Evolutionary conservation across 2,888 invertebrate genomes (phyloP).

Genomic region (Acanthosepion pharaonis): DNA sequence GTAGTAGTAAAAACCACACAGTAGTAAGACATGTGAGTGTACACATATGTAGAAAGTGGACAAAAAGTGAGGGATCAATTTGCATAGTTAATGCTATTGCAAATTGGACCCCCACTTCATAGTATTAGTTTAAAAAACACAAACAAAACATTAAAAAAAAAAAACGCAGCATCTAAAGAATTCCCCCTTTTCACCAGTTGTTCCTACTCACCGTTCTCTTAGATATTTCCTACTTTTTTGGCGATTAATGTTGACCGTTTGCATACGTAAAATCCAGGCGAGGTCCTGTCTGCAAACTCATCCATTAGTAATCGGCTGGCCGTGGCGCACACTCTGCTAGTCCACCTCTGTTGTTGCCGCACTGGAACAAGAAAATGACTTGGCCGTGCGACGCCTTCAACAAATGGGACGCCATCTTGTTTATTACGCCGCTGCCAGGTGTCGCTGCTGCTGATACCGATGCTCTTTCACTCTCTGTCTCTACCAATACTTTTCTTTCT

Average conservation of each 20-base stretch:
- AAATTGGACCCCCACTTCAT: not conserved
- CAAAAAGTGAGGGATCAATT: not conserved
- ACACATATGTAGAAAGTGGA: not conserved
- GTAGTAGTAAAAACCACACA: not conserved
- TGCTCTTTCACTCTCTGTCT: not conserved
- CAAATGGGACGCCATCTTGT: conserved; percentile 46
- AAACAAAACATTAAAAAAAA: not conserved
- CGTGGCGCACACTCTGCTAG: conserved; percentile 13
- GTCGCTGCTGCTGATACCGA: not conserved
- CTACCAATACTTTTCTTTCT: not conserved
- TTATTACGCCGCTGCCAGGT: conserved; percentile 39
- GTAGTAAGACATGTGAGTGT: not conserved
- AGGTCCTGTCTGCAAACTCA: not conserved
- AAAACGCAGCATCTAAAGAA: not conserved
- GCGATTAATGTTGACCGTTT: conserved; percentile 20
- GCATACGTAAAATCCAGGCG: conserved; percentile 23
- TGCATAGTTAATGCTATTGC: not conserved
- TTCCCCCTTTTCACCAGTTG: not conserved
- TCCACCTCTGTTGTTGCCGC: not conserved
- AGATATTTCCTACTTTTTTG: not conserved
- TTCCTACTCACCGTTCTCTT: conserved; percentile 16
- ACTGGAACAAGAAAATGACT: not conserved
- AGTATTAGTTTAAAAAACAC: not conserved
- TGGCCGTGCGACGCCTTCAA: conserved; percentile 39
- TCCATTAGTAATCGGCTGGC: not conserved